Evolutionary conservation across 1,140 invertebrate genomes (phyloP).

Genomic region (Augochlora pura): DNA sequence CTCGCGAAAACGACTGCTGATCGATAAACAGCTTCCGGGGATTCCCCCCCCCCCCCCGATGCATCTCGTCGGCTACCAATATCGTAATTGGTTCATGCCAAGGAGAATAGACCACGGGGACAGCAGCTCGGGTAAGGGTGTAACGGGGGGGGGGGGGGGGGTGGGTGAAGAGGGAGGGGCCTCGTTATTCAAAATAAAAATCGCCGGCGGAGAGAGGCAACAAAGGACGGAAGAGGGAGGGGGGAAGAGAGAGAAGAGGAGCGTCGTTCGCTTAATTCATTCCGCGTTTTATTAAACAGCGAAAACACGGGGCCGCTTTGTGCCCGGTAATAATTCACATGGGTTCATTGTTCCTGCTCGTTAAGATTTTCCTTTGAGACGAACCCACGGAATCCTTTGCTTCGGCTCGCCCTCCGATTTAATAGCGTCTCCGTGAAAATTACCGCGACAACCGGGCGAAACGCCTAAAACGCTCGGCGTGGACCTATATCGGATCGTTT

Average conservation of each 20-base stretch:
- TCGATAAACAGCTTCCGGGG: conserved; percentile 1
- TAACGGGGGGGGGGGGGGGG: neutral
- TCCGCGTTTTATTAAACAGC: conserved; percentile 44
- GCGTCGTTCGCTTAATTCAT: conserved; percentile 42
- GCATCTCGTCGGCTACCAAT: conserved; percentile 4
- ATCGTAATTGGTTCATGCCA: conserved; percentile 25
- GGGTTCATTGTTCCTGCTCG: conserved; percentile 46
- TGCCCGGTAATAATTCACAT: conserved; percentile 44
- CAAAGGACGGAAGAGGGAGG: neutral
- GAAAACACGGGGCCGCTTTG: conserved; percentile 42
- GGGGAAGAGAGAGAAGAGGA: neutral
- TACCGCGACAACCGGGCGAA: neutral
- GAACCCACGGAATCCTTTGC: conserved; percentile 46
- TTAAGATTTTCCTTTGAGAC: conserved; percentile 50
- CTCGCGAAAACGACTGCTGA: conserved; percentile 5
- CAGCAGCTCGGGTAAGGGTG: no score
- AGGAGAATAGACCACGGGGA: neutral
- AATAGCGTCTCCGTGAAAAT: conserved; percentile 44
- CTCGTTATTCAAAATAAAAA: conserved; percentile 38
- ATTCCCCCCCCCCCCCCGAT: no score
- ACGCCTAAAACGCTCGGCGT: neutral
- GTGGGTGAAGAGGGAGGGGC: neutral
- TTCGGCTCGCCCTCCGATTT: conserved; percentile 23
- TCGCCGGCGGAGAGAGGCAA: neutral
- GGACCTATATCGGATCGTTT: conserved; percentile 6